Base-by-base conservation (phyloP, 2,113 vertebrate genomes). In the Hepsetus odoe region DNA sequence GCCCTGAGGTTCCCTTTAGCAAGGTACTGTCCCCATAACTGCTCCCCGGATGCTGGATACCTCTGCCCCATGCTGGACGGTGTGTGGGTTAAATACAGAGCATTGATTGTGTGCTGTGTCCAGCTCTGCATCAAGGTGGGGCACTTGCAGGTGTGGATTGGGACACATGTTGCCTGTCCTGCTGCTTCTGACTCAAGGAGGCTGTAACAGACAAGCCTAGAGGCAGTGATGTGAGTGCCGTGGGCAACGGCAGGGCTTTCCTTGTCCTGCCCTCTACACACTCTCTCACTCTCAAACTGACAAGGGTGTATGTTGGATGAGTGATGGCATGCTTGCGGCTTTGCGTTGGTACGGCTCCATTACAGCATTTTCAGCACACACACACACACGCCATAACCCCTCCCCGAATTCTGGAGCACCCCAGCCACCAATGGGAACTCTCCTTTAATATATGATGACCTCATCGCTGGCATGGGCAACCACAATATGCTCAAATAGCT, bases 401-500 rank as follows among this genome's bases (percentile, higher is more conserved):
- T 18, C 40, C 40, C 76, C 38, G 30, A 81, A 84, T 86, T 85
- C 81, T 82, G 79, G 61, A 80, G 38, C 61, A 79, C 66, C 78
- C 82, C 85, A 87, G 87, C 80, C 83, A 59, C 74, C 61, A 38
- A 35, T 78, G 59, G 51, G 83, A 72, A 74, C 81, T 77, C 81
- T 82, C 76, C 84, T 83, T 72, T 86, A 85, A 75, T 79, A 86
- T 83, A 83, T 72, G 51, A 86, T 93, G 89, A 92, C 85, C 77
- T 92, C 90, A 92, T 86, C 53, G 74, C 81, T 90, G 87, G 86
- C 84, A 44, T n/a, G 24, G 61, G 5, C n/a, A 58, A 55, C 70
- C 66, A 74, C 72, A 66, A 22, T 69, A 85, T 74, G 74, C 53
- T 66, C 46, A 72, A 64, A 80, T 56, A 40, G 30, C 55, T 62